Base-by-base conservation (phyloP, 2,797 vertebrate species). In the Sebastiscus albofasciatus region DNA sequence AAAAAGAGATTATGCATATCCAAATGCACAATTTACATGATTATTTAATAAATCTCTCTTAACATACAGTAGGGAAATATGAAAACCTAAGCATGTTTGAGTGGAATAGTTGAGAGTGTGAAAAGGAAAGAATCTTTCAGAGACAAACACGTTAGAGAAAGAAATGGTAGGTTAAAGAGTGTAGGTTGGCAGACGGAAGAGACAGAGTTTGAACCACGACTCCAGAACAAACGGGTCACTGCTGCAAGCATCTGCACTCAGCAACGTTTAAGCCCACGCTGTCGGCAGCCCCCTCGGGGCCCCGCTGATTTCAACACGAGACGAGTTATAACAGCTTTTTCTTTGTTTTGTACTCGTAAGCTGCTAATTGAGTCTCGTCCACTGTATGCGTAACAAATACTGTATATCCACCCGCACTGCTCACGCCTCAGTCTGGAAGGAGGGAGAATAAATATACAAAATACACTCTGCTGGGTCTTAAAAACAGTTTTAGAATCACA, bases 211-310 rank as follows among this genome's bases (percentile, higher is more conserved):
- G 49, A 82, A 82, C 60, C 62, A 2, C n/a, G 22, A 33, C 71
- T 49, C 13, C 29, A 58, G 16, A 75, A 71, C 52, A 56, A 79
- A 36, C 64, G 2, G 79, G 59, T 68, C 77, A 64, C 42, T 34
- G 74, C 80, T 39, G 68, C 49, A 3, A 82, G 77, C 69, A 14
- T 75, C 68, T 85, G 66, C 29, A 55, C 55, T 70, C 36, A 8
- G 75, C 74, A 80, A 46, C 86, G 59, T 66, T 67, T 80, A 33
- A 36, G 70, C 82, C 82, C 74, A 67, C 62, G 8, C 77, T 68
- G 85, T 8, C 8, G 27, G 29, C 64, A 1, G 39, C 74, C 42
- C 71, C 79, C 61, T 71, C 54, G 64, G 76, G 67, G 9, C 71
- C 3, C 52, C 2, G 75, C 67, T 7, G 58, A 72, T 66, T 31